Evolutionary conservation across 2,797 vertebrate species (phyloP).

Genomic region (Eurystomus glaucurus): DNA sequence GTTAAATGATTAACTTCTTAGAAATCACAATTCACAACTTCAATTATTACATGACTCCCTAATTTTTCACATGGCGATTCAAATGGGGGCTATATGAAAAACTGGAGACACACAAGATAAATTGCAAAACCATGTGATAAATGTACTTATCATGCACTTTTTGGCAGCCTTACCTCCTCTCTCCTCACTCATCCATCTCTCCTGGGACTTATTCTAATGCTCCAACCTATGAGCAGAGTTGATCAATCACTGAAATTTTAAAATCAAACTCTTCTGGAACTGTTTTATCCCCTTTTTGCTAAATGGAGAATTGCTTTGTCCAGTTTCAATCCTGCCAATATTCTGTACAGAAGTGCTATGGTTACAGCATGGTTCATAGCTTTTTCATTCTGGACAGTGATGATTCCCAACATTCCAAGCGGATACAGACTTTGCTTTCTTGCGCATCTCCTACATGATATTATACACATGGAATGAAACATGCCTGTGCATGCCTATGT

Average conservation of each 20-base stretch:
- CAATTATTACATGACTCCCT: slow-evolving; percentile 59
- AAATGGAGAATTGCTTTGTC: background rate
- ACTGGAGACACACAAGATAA: slow-evolving; percentile 37
- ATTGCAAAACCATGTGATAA: slow-evolving; percentile 63
- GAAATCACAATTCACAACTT: slow-evolving; percentile 70
- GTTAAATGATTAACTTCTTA: slow-evolving; percentile 71
- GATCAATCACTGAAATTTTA: slow-evolving; percentile 54
- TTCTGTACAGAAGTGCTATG: background rate
- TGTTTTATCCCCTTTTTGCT: background rate
- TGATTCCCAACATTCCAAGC: background rate
- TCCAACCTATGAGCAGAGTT: slow-evolving; percentile 23
- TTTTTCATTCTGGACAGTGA: background rate
- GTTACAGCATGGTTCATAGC: rapidly evolving
- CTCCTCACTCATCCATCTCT: slow-evolving; percentile 57
- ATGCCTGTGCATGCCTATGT: background rate
- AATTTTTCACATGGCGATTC: slow-evolving; percentile 68
- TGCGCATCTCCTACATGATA: background rate
- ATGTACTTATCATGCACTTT: slow-evolving; percentile 69
- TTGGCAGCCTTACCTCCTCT: slow-evolving; percentile 65
- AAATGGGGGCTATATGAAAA: slow-evolving; percentile 1
- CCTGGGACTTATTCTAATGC: slow-evolving; percentile 31
- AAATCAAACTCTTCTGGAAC: slow-evolving; percentile 9
- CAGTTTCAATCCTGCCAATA: background rate
- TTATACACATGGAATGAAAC: background rate
- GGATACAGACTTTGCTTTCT: background rate